Evolutionary conservation across 2,888 invertebrate species (phyloP), one percentile per base, ranked within the genome.

Genomic region (Lysandra coridon): DNA sequence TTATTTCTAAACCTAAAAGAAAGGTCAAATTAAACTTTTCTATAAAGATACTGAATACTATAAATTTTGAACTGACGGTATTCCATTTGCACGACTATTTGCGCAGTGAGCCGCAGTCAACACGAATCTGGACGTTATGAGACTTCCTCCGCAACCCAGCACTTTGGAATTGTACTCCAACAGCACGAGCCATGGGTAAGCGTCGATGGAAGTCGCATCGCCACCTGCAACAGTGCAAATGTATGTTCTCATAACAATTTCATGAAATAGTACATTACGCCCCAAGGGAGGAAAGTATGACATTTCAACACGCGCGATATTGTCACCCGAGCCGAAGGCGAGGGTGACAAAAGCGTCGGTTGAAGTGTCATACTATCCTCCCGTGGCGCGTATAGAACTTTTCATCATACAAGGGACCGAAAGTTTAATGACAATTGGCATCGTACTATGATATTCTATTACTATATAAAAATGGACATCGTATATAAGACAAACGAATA

Each of bases 121-220:
- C 7, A 94, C 88, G 81, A 93, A 94, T 86, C 87, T 85, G 3
- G 84, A 81, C 78, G 88, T 91, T 79, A 95, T 93, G 5, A 95
- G 85, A 33, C 89, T 85, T 1, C 92, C 94, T 6, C 91, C 93
- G 83, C 95, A 95, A 2, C 87, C 83, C 69, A 82, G 81, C 1
- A n/a, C 10, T 0, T 79, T 79, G 1, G 78, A 78, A 2, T 79
- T 81, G 82, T 94, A 94, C 78, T 91, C 85, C 17, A 95, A 82
- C 78, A 94, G 85, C 0, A 88, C 94, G 86, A 94, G 86, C 95
- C 95, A 95, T 1, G 95, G 95, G 83, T 90, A 95, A 83, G 95
- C 94, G 33, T 92, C 92, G 2, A 95, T 81, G 0, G 79, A 81
- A 4, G 95, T 90, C 79, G 87, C 84, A 0, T 87, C 84, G 2